Evolutionary conservation across 2,888 invertebrate genomes (phyloP), one percentile per base, ranked within the genome.

Genomic region (Chrysina gloriosa): DNA sequence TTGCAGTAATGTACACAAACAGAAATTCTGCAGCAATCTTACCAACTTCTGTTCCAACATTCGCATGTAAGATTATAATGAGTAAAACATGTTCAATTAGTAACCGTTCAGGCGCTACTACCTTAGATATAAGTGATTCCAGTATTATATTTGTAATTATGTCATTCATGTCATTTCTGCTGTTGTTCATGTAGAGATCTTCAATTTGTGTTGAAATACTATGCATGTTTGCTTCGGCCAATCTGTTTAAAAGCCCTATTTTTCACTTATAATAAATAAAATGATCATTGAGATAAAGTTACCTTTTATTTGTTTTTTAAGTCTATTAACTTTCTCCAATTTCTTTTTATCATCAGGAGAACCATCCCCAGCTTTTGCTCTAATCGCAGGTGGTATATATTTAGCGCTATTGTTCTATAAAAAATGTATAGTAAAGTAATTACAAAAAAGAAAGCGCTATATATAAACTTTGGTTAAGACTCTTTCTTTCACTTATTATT

Each of bases 41-140:
- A 90, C 95, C 96, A 58, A 98, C 89, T 88, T 98, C 97, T 2
- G 89, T 90, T 9, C 95, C 97, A 36, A 98, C 89, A 81, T 96
- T 96, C 0, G 94, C 93, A 81, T 97, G 96, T 27, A 97, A 82
- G 70, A 95, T 88, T 0, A 94, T 88, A 9, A 98, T 85, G 0
- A 98, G 81, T 74, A 96, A 89, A 25, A 93, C 89, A 77, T 96
- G 92, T 76, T 98, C 97, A 14, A 93, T 89, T 0, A 94, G 85
- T 77, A 97, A 86, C 23, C 94, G 84, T 75, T 93, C 92, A 0
- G 94, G 92, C 1, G 91, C 87, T 19, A 86, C 77, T 0, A 88
- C 85, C 2, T 85, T 80, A 0, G 87, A 84, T 0, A 94, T 84
- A 0, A 93, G 82, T 0, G 93, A 90, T 47, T 92, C 92, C 54